Percentiles rank a stretch among this genome's conserved stretches.
phyloP scores from a whole-genome alignment of 1,140 invertebrate species.

The Grapholita molesta region DNA sequence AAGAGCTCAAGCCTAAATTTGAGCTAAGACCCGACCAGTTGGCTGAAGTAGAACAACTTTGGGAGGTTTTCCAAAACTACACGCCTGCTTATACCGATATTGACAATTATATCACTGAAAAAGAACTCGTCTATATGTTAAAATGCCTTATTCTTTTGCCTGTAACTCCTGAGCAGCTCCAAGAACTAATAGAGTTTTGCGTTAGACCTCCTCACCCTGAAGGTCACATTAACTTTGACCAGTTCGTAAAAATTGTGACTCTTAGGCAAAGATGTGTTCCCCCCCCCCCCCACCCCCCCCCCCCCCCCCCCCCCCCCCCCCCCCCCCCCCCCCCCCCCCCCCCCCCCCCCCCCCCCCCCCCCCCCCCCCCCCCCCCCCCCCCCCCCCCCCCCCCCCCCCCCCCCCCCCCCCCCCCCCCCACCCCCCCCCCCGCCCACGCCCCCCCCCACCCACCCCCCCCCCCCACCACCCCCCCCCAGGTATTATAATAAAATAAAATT shows the following conservation, averaged over 20 bases:
- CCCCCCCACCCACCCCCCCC: too few species aligned
- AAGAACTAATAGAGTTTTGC: constrained; percentile 59
- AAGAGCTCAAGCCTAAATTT: constrained; percentile 57
- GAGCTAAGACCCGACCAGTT: constrained; percentile 58
- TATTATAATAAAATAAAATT: too few species aligned
- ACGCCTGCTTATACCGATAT: constrained; percentile 67
- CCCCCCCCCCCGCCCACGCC: too few species aligned
- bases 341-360: too few species aligned
- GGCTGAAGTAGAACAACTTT: constrained; percentile 63
- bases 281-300: too few species aligned
- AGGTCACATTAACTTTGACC: constrained; percentile 60
- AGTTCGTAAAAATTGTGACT: constrained; percentile 67
- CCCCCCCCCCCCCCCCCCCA: too few species aligned
- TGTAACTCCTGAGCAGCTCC: constrained; percentile 58
- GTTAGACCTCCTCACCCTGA: constrained; percentile 58
- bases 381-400: too few species aligned
- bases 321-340: too few species aligned
- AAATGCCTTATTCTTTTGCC: constrained; percentile 62
- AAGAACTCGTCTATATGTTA: constrained; percentile 68
- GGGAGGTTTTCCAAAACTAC: constrained; percentile 63
- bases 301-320: too few species aligned
- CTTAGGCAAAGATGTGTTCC: constrained; percentile 60
- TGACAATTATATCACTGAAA: constrained; percentile 59
- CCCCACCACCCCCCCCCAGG: too few species aligned
- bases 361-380: too few species aligned